Conservation (phyloP, 2,888 invertebrate genomes). For the Allolobophora icterica region DNA sequence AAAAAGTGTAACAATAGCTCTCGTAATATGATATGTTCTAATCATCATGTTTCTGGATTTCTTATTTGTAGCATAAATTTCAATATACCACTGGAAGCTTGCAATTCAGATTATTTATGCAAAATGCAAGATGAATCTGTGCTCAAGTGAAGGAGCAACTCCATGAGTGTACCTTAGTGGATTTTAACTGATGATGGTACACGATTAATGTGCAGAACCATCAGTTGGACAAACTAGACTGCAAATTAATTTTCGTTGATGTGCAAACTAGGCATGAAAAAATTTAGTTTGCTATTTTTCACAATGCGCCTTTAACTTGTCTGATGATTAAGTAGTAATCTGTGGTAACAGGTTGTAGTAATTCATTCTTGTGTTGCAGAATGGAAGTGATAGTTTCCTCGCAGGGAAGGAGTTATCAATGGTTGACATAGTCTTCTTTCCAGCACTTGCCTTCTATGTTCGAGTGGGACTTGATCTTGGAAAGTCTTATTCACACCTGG, state of each 20-base stretch:
- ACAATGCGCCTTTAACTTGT: not conserved
- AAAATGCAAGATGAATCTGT: no score
- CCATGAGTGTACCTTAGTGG: no score
- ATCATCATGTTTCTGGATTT: no score
- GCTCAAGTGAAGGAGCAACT: no score
- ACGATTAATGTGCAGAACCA: not conserved
- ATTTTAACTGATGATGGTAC: no score
- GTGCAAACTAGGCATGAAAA: not conserved
- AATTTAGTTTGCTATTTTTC: not conserved
- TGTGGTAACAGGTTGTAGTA: not conserved
- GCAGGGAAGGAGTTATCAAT: slow-evolving; percentile 46
- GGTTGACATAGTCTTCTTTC: slow-evolving; percentile 50
- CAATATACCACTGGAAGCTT: no score
- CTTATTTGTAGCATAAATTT: no score
- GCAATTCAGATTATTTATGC: no score
- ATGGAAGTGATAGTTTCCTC: slow-evolving; percentile 26
- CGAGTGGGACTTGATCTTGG: slow-evolving; percentile 48
- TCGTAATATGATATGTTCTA: no score
- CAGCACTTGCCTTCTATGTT: slow-evolving; percentile 48
- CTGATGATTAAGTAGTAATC: not conserved
- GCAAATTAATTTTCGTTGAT: not conserved
- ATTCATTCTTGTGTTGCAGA: slow-evolving; percentile 19
- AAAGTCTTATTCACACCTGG: slow-evolving; percentile 28
- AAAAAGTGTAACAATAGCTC: no score
- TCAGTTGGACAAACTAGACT: not conserved